Evolutionary conservation across 1,140 invertebrate species (phyloP).

Genomic region (Euwallacea fornicatus): DNA sequence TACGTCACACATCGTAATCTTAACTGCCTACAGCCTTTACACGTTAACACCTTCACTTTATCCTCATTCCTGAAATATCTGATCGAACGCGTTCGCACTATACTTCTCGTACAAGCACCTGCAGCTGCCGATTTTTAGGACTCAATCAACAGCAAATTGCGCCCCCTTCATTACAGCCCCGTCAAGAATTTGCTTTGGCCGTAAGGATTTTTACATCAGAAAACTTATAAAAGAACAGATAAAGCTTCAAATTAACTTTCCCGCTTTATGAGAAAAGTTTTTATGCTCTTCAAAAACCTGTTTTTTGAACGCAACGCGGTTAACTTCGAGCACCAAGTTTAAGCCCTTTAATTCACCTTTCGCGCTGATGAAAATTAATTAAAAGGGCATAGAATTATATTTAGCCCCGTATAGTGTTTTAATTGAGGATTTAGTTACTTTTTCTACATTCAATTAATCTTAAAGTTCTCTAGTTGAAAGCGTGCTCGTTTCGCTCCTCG

Average conservation of each 20-base stretch:
- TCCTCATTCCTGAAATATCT: slow-evolving; percentile 6
- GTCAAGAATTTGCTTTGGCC: background rate
- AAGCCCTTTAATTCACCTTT: slow-evolving; percentile 9
- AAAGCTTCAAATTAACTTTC: slow-evolving; percentile 3
- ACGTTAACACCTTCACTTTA: no score
- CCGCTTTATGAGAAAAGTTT: slow-evolving; percentile 3
- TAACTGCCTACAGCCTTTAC: slow-evolving; percentile 35
- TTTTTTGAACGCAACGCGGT: background rate
- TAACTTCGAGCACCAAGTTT: background rate
- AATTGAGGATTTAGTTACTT: no score
- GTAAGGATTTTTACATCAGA: slow-evolving; percentile 3
- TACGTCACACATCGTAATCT: slow-evolving; percentile 45
- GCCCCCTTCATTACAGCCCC: background rate
- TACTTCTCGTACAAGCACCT: no score
- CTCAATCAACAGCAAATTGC: background rate
- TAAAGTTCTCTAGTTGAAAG: no score
- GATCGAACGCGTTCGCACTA: background rate
- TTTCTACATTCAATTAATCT: no score
- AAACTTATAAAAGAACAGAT: background rate
- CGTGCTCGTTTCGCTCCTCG: no score
- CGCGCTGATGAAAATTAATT: slow-evolving; percentile 10
- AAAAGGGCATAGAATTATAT: slow-evolving; percentile 2
- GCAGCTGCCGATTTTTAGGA: no score
- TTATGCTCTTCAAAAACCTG: background rate
- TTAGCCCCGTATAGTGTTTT: no score